phyloP scores from a whole-genome alignment of 1,140 invertebrate species.

The Palaemon carinicauda region DNA sequence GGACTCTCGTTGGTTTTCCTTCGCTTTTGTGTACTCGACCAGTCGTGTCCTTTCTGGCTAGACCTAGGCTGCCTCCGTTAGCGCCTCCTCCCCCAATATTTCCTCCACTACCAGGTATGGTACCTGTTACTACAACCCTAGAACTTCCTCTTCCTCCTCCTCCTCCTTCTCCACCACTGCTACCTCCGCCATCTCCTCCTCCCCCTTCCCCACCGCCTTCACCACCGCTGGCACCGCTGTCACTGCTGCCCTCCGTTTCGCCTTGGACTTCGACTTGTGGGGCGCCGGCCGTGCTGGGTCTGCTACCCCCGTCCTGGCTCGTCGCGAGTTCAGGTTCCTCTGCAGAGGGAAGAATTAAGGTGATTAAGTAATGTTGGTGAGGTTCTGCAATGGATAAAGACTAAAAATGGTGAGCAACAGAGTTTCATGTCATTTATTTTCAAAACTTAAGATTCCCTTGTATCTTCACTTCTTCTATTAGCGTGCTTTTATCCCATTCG shows the following conservation, averaged over 20 bases:
- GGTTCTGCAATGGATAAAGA: too few species aligned
- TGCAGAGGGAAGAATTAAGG: not conserved
- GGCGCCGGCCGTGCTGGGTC: not conserved
- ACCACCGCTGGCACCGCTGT: constrained; percentile 61
- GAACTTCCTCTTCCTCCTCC: not conserved
- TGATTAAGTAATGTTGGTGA: not conserved
- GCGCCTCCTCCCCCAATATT: constrained; percentile 69
- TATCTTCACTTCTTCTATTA: too few species aligned
- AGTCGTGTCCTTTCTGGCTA: constrained; percentile 15
- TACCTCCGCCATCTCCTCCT: not conserved
- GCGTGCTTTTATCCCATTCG: too few species aligned
- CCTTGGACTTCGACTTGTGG: not conserved
- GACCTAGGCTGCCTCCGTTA: not conserved
- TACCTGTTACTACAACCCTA: too few species aligned
- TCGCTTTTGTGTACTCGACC: constrained; percentile 50
- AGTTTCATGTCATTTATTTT: too few species aligned
- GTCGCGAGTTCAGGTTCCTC: constrained; percentile 67
- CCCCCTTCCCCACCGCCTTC: constrained; percentile 69
- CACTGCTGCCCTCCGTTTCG: constrained; percentile 66
- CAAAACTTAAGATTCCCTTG: too few species aligned
- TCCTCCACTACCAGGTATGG: not conserved
- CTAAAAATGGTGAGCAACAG: too few species aligned
- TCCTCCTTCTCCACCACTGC: not conserved
- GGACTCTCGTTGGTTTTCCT: constrained; percentile 74
- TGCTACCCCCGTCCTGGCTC: not conserved